Conservation (phyloP, 2,888 invertebrate genomes). For the Parnassius smintheus region DNA sequence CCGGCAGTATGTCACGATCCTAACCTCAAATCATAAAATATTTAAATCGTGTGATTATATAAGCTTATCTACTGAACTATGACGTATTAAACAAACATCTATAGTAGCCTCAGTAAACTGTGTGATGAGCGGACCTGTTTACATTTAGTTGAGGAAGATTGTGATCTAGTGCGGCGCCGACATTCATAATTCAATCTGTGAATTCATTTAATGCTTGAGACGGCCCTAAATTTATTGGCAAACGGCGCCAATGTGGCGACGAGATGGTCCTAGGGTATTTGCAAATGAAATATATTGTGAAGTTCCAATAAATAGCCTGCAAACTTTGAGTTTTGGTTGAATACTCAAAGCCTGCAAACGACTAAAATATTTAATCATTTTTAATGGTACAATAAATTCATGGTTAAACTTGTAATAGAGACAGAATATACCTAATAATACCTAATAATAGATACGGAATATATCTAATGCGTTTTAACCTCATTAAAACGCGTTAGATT, state of each 20-base stretch:
- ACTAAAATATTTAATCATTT: conserved; percentile 20
- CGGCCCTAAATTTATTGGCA: conserved; percentile 77
- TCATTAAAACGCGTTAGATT: too few relatives aligned
- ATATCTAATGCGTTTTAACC: too few relatives aligned
- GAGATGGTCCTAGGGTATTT: conserved; percentile 55
- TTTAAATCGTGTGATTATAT: conserved; percentile 33
- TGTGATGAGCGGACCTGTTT: conserved; percentile 62
- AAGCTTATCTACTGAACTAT: conserved; percentile 40
- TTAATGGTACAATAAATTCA: conserved; percentile 22
- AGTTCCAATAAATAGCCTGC: conserved; percentile 24
- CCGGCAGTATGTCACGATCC: conserved; percentile 24
- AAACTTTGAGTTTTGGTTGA: background rate
- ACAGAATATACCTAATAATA: background rate
- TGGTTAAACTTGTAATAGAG: conserved; percentile 14
- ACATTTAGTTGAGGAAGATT: conserved; percentile 59
- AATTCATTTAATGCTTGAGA: conserved; percentile 74
- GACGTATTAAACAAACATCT: conserved; percentile 49
- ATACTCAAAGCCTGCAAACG: background rate
- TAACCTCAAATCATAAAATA: conserved; percentile 21
- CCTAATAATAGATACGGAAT: too few relatives aligned
- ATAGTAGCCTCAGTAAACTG: conserved; percentile 47
- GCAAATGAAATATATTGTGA: conserved; percentile 24
- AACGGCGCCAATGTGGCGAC: conserved; percentile 72
- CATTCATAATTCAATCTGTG: conserved; percentile 71
- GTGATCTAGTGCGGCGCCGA: conserved; percentile 69